Percentiles rank a stretch among this genome's conserved stretches.
Evolutionary conservation across 2,888 invertebrate species (phyloP).

Genomic region (Napeogenes inachia): DNA sequence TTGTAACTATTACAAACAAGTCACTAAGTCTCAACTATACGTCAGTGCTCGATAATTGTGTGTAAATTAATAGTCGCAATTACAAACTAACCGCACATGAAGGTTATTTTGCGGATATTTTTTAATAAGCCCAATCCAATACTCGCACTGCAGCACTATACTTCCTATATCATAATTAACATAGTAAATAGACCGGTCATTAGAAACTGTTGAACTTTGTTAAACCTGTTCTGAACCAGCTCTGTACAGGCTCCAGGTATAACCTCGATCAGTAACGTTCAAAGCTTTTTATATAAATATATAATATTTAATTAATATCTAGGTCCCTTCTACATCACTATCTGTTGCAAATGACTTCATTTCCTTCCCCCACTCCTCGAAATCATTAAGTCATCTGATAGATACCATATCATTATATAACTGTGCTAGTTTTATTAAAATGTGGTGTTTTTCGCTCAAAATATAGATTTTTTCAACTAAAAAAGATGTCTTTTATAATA

Average conservation of each 20-base stretch:
- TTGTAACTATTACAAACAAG: no score
- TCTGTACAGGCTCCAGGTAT: constrained; percentile 15
- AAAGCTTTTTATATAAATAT: constrained; percentile 10
- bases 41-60: no score
- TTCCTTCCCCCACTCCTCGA: no score
- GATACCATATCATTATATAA: constrained; percentile 3
- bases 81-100: neutral
- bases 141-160: constrained; percentile 17
- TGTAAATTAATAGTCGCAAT: no score
- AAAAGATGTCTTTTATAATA: no score
- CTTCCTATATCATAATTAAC: constrained; percentile 26
- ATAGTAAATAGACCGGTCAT: constrained; percentile 29
- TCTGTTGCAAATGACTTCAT: no score
- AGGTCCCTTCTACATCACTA: no score
- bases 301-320: no score
- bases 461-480: no score
- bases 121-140: constrained; percentile 2
- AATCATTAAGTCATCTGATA: neutral
- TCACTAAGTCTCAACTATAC: no score
- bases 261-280: constrained; percentile 18
- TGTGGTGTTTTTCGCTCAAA: no score
- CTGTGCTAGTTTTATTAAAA: no score
- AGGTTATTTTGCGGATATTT: neutral
- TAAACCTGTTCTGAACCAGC: constrained; percentile 17
- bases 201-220: constrained; percentile 29